phyloP scores from a whole-genome alignment of 2,888 invertebrate species.

The Eupithecia vulgata region DNA sequence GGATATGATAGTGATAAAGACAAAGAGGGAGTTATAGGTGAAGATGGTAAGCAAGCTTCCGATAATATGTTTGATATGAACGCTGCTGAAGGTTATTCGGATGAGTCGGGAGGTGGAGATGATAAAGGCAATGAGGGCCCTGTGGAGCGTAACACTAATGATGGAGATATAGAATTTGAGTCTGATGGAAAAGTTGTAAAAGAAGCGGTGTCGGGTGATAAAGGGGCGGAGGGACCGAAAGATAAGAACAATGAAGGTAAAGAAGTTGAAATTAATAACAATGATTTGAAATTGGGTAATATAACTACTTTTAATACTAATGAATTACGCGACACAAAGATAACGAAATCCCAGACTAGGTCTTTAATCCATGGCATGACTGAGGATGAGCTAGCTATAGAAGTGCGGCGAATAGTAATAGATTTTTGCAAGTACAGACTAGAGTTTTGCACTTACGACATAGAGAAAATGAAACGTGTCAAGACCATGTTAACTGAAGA shows the following conservation, averaged over 20 bases:
- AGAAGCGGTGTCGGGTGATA: not conserved
- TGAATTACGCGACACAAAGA: too few relatives aligned
- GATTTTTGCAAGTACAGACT: not conserved
- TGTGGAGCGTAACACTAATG: not conserved
- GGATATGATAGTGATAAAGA: not conserved
- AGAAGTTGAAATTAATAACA: not conserved
- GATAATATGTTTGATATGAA: not conserved
- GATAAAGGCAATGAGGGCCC: not conserved
- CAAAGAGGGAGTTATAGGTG: not conserved
- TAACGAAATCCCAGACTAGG: not conserved
- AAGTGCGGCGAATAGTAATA: not conserved
- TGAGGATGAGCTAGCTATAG: not conserved
- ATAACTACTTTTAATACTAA: too few relatives aligned
- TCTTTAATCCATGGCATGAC: not conserved
- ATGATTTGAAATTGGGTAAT: not conserved
- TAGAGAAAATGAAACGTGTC: not conserved
- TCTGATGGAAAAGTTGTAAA: not conserved
- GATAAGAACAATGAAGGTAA: not conserved
- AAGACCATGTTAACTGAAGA: not conserved
- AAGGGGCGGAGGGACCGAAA: too few relatives aligned
- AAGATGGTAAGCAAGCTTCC: not conserved
- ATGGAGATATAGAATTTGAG: not conserved
- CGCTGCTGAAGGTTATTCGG: not conserved
- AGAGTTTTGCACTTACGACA: not conserved
- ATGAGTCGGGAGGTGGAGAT: not conserved